Conservation (phyloP, 2,888 invertebrate genomes). For the Nephrotoma guestfalica region DNA sequence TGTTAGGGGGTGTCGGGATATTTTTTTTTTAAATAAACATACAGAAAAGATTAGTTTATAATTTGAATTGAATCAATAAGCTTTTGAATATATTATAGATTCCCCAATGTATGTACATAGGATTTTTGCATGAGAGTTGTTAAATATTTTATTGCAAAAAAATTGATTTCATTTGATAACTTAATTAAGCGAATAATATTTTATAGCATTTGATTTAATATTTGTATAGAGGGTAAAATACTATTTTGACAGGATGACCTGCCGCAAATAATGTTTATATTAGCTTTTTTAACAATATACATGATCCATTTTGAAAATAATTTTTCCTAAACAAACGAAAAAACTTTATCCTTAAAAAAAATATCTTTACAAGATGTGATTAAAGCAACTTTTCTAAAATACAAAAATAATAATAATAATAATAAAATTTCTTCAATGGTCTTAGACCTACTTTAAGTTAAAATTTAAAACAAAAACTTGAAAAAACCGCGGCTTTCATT, state of each 20-base stretch:
- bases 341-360: not conserved
- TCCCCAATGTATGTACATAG: not conserved
- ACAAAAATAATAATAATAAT: not conserved
- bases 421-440: not conserved
- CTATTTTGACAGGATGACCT: not conserved
- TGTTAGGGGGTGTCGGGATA: not conserved
- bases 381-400: not conserved
- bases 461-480: not conserved
- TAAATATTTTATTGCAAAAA: too few species aligned
- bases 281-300: not conserved
- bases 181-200: too few species aligned
- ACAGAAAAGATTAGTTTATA: not conserved
- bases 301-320: not conserved
- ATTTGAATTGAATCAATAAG: not conserved
- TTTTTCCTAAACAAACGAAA: not conserved
- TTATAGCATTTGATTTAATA: too few species aligned
- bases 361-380: not conserved
- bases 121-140: not conserved
- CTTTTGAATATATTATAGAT: not conserved
- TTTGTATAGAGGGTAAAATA: too few species aligned
- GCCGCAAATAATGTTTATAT: not conserved
- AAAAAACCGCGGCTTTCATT: not conserved
- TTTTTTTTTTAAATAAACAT: not conserved
- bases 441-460: not conserved
- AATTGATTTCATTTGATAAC: too few species aligned